These are phyloP conservation scores for Metopia argyrocephala DNA, from an alignment of 2,888 invertebrate species.

Conservation along the genomic window DNA sequence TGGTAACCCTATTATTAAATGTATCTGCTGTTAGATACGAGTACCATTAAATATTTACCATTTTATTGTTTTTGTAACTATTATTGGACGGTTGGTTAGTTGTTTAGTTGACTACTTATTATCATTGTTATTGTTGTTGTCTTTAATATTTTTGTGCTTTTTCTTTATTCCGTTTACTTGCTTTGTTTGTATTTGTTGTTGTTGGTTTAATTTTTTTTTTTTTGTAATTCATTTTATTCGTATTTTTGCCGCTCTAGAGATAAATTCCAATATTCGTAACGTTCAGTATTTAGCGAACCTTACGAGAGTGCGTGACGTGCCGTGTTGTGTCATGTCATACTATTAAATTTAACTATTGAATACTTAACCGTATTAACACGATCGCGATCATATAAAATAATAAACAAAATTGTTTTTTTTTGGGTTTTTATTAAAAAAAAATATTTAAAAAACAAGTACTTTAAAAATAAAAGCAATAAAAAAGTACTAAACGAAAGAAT, in stretches of 20 bases:
- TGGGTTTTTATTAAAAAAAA: not conserved
- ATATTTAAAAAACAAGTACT: not conserved
- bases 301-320: constrained; percentile 57
- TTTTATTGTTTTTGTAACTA: constrained; percentile 33
- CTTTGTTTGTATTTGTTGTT: not conserved
- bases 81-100: constrained; percentile 34
- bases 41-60: constrained; percentile 18
- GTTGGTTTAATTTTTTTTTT: constrained; percentile 23
- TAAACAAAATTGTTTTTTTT: not conserved
- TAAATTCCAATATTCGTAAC: constrained; percentile 54
- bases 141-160: constrained; percentile 13
- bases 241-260: constrained; percentile 51
- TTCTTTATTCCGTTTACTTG: constrained; percentile 31
- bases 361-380: constrained; percentile 19
- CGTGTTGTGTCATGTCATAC: constrained; percentile 8
- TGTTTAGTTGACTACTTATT: constrained; percentile 26
- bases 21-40: constrained; percentile 48
- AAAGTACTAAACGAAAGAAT: too few species aligned
- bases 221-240: constrained; percentile 31
- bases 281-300: constrained; percentile 63
- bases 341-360: not conserved
- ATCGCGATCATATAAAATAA: not conserved
- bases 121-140: constrained; percentile 36
- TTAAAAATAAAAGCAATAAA: not conserved
- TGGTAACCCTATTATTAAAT: constrained; percentile 17